phyloP scores from a whole-genome alignment of 2,888 invertebrate species.

The Ametastegia equiseti region DNA sequence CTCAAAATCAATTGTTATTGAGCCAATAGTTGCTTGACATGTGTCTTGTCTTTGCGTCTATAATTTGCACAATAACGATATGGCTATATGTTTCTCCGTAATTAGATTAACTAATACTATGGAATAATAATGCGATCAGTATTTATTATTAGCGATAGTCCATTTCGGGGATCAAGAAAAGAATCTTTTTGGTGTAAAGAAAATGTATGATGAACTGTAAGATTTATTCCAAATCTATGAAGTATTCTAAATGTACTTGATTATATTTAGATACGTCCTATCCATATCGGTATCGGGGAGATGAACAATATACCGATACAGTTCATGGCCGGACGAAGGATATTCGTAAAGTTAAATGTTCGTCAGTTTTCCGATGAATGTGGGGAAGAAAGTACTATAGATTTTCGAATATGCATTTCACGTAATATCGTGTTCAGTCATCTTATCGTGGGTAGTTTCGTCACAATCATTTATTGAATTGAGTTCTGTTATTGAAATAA shows the following conservation, averaged over 20 bases:
- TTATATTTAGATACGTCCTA: not conserved
- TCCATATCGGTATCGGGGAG: not conserved
- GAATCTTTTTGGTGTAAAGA: not conserved
- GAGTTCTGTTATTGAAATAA: not conserved
- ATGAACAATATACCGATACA: not conserved
- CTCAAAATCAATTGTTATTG: not conserved
- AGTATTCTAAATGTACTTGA: not conserved
- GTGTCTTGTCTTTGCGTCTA: not conserved
- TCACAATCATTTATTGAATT: not conserved
- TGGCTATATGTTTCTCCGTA: not conserved
- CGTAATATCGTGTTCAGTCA: not conserved
- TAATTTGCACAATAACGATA: slow-evolving; percentile 7
- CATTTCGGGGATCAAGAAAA: not conserved
- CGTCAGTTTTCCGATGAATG: no score
- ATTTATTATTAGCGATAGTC: slow-evolving; percentile 3
- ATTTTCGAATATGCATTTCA: not conserved
- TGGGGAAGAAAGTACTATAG: not conserved
- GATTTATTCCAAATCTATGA: not conserved
- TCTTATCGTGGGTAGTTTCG: not conserved
- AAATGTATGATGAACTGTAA: not conserved
- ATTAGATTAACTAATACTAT: slow-evolving; percentile 27
- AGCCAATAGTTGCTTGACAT: not conserved
- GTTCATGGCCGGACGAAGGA: not conserved
- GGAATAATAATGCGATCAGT: slow-evolving; percentile 32
- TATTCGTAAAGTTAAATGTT: not conserved